Evolutionary conservation across 2,888 invertebrate genomes (phyloP), one percentile per base, ranked within the genome.

Genomic region (Hofmannophila pseudospretella): DNA sequence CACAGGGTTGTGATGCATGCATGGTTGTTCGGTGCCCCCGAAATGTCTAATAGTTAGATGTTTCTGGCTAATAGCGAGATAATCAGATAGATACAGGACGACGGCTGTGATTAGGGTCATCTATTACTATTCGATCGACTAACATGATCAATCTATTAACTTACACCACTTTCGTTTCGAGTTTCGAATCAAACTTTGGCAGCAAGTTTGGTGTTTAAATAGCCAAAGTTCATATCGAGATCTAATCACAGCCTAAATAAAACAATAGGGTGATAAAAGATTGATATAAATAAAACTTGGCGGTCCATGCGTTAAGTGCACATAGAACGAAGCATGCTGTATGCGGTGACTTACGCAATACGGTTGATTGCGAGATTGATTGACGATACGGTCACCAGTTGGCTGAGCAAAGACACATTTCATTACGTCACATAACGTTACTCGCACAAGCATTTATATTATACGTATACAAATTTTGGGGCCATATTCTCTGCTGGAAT

Each of bases 351-450:
- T 95, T 94, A 95, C 95, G 94, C 94, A 89, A 95, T 95, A 90
- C 95, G 91, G 92, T 94, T 94, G 90, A 95, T 91, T 89, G 94
- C 93, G 88, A 95, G 93, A 92, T 95, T 95, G 90, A 95, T 94
- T 88, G 94, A 92, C 80, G 95, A 95, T 88, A 95, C 93, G 88
- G 94, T 94, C 93, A 93, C 94, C 90, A 95, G 94, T 91, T 95
- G 94, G 93, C 95, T 95, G 92, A 90, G 88, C 87, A 88, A 78
- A 85, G 75, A 84, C 76, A 84, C 68, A 73, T 58, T 67, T 78
- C 74, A 80, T 81, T 81, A 80, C 76, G 71, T 81, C 80, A 82
- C 81, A 78, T 61, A 72, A 80, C 75, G 62, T 66, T 63, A 68
- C 68, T 73, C 68, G 76, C 81, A 66, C 40, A 79, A 81, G 80